Base-by-base conservation (phyloP, 2,888 invertebrate genomes). In the Plemyria rubiginata region DNA sequence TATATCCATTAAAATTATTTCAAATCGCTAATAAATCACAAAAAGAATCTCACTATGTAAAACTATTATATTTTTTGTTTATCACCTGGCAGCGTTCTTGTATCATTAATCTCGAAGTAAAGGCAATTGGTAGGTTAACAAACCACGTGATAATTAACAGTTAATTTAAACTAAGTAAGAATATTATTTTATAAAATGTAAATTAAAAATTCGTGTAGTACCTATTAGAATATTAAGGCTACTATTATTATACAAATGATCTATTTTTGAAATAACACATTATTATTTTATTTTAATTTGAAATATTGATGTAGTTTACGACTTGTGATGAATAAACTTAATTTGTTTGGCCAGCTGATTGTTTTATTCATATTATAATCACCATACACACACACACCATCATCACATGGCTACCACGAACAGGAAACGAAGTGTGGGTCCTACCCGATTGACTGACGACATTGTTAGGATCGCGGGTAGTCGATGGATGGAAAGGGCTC, bases 91-190 rank as follows among this genome's bases (percentile, higher is more conserved):
- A 41, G 29, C 51, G 28, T 49, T 43, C 11, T 9, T 2, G 9
- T 38, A 8, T 38, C 9, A 38, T 38, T 38, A 11, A 38, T 38
- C 29, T 61, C 59, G 71, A 70, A 68, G 67, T 66, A 57, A 75
- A 71, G 73, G 65, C 74, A 76, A 72, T 77, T 72, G 77, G 74
- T 85, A 87, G 82, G 77, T 77, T 85, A 81, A 84, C 80, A 81
- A 85, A 87, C 88, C 86, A 90, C 90, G 90, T 90, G 90, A 91
- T 90, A 89, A 86, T 85, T 84, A 83, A 81, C 81, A 84, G 78
- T 84, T 84, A 84, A 76, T 84, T 75, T 87, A 81, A 77, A 60
- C 79, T 82, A 79, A 81, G 72, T 82, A 79, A 81, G 72, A 32
- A 76, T 82, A 80, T 45, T 11, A 16, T 43, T 15, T 16, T 74